A percentile compares a stretch with the other conserved stretches of the same genome.
phyloP scores from a whole-genome alignment of 2,888 invertebrate genomes.

The Drosophila affinis region DNA sequence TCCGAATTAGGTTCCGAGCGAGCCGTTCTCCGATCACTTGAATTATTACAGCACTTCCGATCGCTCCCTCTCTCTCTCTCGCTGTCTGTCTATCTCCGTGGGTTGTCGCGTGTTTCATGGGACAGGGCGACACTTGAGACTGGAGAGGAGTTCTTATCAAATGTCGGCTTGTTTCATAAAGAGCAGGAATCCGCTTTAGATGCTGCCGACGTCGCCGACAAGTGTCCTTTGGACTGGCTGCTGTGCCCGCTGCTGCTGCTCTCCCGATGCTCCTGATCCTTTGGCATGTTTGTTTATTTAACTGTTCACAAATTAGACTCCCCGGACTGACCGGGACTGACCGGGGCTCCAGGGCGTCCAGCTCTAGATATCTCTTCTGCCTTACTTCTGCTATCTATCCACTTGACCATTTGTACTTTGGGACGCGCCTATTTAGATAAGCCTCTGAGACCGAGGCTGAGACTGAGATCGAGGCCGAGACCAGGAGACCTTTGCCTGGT shows the following conservation, averaged over 20 bases:
- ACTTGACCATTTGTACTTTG: slow-evolving; percentile 78
- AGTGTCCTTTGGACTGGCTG: slow-evolving; percentile 49
- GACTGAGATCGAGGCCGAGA: too few species aligned
- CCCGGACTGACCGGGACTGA: slow-evolving; percentile 16
- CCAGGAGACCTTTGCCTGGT: slow-evolving; percentile 3
- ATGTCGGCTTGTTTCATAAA: slow-evolving; percentile 35
- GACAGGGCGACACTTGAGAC: slow-evolving; percentile 31
- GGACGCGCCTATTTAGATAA: slow-evolving; percentile 80
- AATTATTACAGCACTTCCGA: slow-evolving; percentile 51
- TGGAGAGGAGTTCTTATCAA: slow-evolving; percentile 34
- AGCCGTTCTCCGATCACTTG: slow-evolving; percentile 10
- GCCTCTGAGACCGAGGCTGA: slow-evolving; percentile 10
- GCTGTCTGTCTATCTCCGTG: neutral
- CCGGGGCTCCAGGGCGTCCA: neutral
- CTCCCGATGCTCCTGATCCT: slow-evolving; percentile 34
- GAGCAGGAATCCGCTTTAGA: slow-evolving; percentile 27
- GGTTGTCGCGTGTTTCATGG: slow-evolving; percentile 37
- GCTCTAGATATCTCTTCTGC: neutral
- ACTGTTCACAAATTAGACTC: slow-evolving; percentile 77
- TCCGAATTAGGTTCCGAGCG: slow-evolving; percentile 5
- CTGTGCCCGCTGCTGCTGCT: neutral
- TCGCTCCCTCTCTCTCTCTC: neutral
- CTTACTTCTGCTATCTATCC: slow-evolving; percentile 56
- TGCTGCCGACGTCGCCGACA: slow-evolving; percentile 46
- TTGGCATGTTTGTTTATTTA: slow-evolving; percentile 75